A percentile compares a stretch with the other conserved stretches of the same genome.
These are phyloP conservation scores for Phaenicophaeus curvirostris DNA, from an alignment of 2,797 vertebrate species.

Conservation along the genomic window DNA sequence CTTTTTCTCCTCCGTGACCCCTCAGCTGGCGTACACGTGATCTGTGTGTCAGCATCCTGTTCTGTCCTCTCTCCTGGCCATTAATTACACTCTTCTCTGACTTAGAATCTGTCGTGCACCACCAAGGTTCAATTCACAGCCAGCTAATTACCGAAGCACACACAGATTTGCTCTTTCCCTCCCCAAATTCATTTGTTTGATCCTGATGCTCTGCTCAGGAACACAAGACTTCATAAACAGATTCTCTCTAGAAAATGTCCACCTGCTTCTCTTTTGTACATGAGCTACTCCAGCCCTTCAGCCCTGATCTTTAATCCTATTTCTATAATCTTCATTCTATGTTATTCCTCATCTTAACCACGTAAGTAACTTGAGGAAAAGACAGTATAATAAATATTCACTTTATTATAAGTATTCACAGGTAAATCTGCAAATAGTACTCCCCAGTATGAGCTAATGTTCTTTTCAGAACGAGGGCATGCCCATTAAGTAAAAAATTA, in stretches of 20 bases:
- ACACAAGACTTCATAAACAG: neutral
- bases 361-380: neutral
- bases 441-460: neutral
- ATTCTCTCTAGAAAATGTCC: neutral
- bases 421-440: neutral
- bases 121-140: neutral
- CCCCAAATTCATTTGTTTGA: neutral
- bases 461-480: neutral
- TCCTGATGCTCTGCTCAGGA: neutral
- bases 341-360: neutral
- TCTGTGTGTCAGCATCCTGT: neutral
- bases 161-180: neutral
- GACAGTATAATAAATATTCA: neutral
- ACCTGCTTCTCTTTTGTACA: neutral
- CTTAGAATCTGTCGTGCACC: neutral
- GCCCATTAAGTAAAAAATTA: neutral
- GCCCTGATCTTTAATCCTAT: neutral
- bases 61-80: neutral
- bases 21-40: neutral
- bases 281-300: neutral
- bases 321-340: neutral
- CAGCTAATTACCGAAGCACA: neutral
- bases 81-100: neutral
- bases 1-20: neutral
- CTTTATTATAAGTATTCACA: neutral